Percentiles rank a stretch among this genome's conserved stretches.
Conservation (phyloP, 2,797 vertebrate genomes). For the Numenius phaeopus region DNA sequence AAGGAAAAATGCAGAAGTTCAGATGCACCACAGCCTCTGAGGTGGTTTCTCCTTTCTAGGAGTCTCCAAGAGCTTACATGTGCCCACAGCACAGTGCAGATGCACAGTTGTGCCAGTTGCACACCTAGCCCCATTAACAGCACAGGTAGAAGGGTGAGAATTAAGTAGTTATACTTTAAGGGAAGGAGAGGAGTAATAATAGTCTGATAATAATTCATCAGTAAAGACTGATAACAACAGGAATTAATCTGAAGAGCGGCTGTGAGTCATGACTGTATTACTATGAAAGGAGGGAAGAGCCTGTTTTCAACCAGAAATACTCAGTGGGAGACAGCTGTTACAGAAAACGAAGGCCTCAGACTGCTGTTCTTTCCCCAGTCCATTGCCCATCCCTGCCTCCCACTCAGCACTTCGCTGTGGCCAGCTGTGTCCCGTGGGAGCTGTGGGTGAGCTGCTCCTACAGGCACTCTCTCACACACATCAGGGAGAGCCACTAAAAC, state of each 20-base stretch:
- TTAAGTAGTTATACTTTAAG: background rate
- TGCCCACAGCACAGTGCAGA: background rate
- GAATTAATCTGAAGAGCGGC: background rate
- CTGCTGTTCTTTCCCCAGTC: background rate
- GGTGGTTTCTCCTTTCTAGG: background rate
- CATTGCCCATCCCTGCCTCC: background rate
- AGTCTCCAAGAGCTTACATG: background rate
- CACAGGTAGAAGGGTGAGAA: background rate
- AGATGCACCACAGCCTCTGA: background rate
- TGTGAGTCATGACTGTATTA: rapidly evolving
- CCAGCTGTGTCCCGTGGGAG: background rate
- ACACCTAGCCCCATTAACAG: background rate
- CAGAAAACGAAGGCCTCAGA: background rate
- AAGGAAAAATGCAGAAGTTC: background rate
- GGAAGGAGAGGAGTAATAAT: background rate
- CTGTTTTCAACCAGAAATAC: background rate
- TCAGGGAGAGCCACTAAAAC: background rate
- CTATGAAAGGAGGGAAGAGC: background rate
- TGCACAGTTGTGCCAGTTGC: background rate
- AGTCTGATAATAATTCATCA: background rate
- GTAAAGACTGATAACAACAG: background rate
- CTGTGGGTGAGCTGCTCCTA: background rate
- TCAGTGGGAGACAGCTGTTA: background rate
- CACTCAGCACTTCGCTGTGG: rapidly evolving
- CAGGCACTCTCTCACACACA: background rate